These are phyloP conservation scores for Scalopus aquaticus DNA, from an alignment of 2,113 vertebrate species.

Conservation along the genomic window DNA sequence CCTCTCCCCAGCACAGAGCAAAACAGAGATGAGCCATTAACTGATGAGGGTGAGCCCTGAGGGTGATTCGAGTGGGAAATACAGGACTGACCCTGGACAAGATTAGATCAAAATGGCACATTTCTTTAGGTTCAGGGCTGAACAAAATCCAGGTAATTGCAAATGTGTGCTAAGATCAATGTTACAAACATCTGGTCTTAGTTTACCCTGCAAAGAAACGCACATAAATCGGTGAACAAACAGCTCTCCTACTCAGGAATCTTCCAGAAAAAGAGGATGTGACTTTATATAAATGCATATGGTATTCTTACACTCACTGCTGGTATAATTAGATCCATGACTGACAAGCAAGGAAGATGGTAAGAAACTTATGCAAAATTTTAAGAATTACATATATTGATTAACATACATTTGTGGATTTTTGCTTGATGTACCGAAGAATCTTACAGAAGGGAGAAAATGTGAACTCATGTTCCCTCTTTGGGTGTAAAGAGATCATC, in stretches of 20 bases:
- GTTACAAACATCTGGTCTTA: constrained; percentile 32
- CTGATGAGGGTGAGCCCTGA: not conserved
- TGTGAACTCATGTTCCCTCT: not conserved
- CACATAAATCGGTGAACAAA: constrained; percentile 32
- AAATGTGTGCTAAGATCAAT: constrained; percentile 44
- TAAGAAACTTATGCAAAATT: constrained; percentile 29
- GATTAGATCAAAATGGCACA: not conserved
- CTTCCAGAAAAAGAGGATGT: constrained; percentile 55
- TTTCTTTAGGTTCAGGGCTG: not conserved
- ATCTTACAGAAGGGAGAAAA: not conserved
- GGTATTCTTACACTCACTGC: not conserved
- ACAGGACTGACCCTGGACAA: not conserved
- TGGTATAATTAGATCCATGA: constrained; percentile 31
- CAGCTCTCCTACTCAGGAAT: constrained; percentile 53
- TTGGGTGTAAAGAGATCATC: not conserved
- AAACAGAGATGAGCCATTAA: not conserved
- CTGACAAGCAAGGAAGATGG: constrained; percentile 36
- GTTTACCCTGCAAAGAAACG: constrained; percentile 51
- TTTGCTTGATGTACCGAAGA: not conserved
- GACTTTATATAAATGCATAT: constrained; percentile 15
- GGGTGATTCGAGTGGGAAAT: not conserved
- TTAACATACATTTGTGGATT: constrained; percentile 26
- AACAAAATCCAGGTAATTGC: constrained; percentile 48
- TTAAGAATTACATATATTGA: constrained; percentile 50
- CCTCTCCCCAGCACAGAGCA: not conserved